A percentile compares a stretch with the other conserved stretches of the same genome.
Conservation (phyloP, 2,888 invertebrate species). For the Piscicola geometra region DNA sequence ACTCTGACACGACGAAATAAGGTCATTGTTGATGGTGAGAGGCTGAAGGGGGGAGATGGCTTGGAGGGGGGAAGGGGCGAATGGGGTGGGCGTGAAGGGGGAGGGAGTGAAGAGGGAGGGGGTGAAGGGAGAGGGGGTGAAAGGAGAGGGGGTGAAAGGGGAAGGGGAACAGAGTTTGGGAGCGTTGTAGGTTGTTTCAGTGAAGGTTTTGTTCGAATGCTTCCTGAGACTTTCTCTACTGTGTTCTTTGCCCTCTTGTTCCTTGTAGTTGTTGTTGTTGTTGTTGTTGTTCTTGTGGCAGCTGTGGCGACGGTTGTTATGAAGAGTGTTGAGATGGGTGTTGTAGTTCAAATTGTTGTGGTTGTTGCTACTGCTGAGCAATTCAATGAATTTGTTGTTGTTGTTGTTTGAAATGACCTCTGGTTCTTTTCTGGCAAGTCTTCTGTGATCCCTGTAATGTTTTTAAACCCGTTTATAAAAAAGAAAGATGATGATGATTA, state of each 20-base stretch:
- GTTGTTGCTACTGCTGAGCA: background rate
- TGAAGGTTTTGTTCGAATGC: conserved; percentile 17
- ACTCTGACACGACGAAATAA: conserved; percentile 4
- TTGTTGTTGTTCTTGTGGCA: background rate
- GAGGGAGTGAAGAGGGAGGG: background rate
- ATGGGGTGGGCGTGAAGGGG: background rate
- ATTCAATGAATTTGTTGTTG: conserved; percentile 20
- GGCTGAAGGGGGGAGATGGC: background rate
- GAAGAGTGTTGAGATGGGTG: background rate
- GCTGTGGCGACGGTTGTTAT: background rate
- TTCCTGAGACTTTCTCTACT: background rate
- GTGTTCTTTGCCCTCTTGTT: no score
- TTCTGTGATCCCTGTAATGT: conserved; percentile 4
- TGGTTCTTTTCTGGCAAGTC: background rate
- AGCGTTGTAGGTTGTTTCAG: conserved; percentile 29
- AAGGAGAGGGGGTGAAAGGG: background rate
- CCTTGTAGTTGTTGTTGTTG: background rate
- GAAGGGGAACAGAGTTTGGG: background rate
- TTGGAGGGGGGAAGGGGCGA: no score
- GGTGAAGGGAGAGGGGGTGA: no score
- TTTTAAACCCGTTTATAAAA: no score
- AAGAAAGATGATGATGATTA: background rate
- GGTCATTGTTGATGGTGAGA: background rate
- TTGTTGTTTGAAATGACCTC: conserved; percentile 21
- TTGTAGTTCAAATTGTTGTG: background rate